These are phyloP conservation scores for Chelonia mydas DNA, from an alignment of 2,797 vertebrate genomes.

Conservation along the genomic window DNA sequence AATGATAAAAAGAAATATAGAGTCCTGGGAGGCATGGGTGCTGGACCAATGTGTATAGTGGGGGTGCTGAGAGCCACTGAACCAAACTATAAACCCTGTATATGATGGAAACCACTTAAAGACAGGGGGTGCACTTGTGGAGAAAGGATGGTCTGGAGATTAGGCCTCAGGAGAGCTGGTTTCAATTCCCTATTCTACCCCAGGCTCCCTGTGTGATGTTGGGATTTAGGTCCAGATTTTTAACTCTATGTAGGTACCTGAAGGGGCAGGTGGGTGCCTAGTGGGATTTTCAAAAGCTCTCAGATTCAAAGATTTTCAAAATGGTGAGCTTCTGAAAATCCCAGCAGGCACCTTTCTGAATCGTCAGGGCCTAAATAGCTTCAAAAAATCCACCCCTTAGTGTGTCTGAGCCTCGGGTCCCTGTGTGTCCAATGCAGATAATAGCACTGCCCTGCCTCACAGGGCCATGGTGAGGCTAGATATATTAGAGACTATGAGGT, in stretches of 20 bases:
- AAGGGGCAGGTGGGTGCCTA: neutral
- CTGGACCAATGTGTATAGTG: too few relatives aligned
- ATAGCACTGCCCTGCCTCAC: neutral
- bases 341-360: neutral
- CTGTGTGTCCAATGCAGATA: neutral
- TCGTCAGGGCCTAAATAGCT: neutral
- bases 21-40: neutral
- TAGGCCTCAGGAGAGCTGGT: neutral
- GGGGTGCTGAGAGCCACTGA: too few relatives aligned
- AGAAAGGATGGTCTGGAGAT: neutral
- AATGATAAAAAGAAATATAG: neutral
- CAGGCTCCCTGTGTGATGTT: neutral
- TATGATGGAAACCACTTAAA: neutral
- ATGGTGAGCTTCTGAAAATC: neutral
- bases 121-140: neutral
- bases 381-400: neutral
- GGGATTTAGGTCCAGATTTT: neutral
- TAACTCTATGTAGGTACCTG: neutral
- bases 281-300: neutral
- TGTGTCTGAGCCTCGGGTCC: neutral
- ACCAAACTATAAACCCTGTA: too few relatives aligned
- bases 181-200: neutral
- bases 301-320: neutral
- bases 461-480: neutral
- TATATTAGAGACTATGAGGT: neutral